A percentile compares a stretch with the other conserved stretches of the same genome.
These are phyloP conservation scores for Quadroppia sp. DNA, from an alignment of 2,888 invertebrate genomes.

Conservation along the genomic window DNA sequence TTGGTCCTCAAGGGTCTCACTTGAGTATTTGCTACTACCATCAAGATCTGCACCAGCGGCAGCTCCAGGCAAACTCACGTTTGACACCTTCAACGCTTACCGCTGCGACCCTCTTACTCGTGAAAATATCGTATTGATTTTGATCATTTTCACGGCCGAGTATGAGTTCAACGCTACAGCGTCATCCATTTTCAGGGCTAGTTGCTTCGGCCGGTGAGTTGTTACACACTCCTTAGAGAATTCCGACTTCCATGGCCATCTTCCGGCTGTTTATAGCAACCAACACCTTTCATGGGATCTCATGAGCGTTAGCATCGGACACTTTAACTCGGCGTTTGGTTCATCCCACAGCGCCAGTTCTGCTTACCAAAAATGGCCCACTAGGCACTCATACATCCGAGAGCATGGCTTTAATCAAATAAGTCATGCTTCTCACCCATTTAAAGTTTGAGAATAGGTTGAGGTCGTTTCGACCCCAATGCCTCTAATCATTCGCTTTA, in stretches of 20 bases:
- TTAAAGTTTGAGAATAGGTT: slow-evolving; percentile 74
- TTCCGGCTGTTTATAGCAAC: slow-evolving; percentile 66
- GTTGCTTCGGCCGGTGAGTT: slow-evolving; percentile 64
- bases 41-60: slow-evolving; percentile 61
- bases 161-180: slow-evolving; percentile 60
- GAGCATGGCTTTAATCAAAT: slow-evolving; percentile 59
- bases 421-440: slow-evolving; percentile 66
- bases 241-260: slow-evolving; percentile 72
- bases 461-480: slow-evolving; percentile 66
- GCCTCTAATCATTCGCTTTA: slow-evolving; percentile 71
- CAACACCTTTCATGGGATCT: slow-evolving; percentile 62
- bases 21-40: slow-evolving; percentile 69
- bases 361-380: slow-evolving; percentile 72
- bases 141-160: slow-evolving; percentile 53
- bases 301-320: slow-evolving; percentile 58
- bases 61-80: slow-evolving; percentile 58
- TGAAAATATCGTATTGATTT: slow-evolving; percentile 55
- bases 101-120: slow-evolving; percentile 61
- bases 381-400: slow-evolving; percentile 61
- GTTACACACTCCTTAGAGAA: slow-evolving; percentile 63
- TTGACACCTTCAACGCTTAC: slow-evolving; percentile 60
- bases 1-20: slow-evolving; percentile 59
- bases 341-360: slow-evolving; percentile 66
- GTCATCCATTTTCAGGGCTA: slow-evolving; percentile 66
- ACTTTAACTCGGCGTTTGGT: slow-evolving; percentile 2